A percentile compares a stretch with the other conserved stretches of the same genome.
Conservation (phyloP, 1,140 invertebrate species). For the Macrobrachium nipponense region DNA sequence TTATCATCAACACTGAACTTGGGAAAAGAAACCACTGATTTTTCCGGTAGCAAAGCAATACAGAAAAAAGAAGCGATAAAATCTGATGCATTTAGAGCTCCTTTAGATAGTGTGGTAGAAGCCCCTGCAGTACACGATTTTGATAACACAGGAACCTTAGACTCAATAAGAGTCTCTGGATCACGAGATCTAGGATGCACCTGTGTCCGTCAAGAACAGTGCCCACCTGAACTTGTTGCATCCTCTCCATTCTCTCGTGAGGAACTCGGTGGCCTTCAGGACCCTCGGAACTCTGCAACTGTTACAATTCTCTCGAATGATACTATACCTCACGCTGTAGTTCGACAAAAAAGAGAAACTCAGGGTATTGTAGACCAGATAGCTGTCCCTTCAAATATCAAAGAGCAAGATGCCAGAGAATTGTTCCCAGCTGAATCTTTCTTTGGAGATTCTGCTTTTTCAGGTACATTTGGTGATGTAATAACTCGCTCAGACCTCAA, state of each 20-base stretch:
- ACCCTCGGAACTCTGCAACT: slow-evolving; percentile 34
- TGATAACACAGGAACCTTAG: background rate
- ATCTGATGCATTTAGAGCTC: background rate
- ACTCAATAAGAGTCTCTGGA: background rate
- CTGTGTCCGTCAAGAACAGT: slow-evolving; percentile 41
- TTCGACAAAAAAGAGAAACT: slow-evolving; percentile 11
- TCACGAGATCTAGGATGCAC: slow-evolving; percentile 25
- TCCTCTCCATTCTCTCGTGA: slow-evolving; percentile 33
- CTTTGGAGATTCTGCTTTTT: background rate
- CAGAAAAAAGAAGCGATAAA: background rate
- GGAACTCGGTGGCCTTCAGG: slow-evolving; percentile 33
- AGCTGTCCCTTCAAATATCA: background rate
- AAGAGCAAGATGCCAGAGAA: slow-evolving; percentile 13
- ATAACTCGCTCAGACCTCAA: background rate
- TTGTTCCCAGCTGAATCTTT: slow-evolving; percentile 16
- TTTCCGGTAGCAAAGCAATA: background rate
- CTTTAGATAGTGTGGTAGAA: background rate
- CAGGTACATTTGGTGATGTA: background rate
- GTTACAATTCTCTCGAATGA: slow-evolving; percentile 20
- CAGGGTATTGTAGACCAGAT: slow-evolving; percentile 2
- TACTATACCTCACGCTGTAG: background rate
- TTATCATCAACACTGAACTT: background rate
- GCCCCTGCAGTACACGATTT: background rate
- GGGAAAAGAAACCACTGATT: background rate
- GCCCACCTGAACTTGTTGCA: slow-evolving; percentile 11